These are phyloP conservation scores for Heliornis fulica DNA, from an alignment of 2,113 vertebrate species.

Conservation along the genomic window DNA sequence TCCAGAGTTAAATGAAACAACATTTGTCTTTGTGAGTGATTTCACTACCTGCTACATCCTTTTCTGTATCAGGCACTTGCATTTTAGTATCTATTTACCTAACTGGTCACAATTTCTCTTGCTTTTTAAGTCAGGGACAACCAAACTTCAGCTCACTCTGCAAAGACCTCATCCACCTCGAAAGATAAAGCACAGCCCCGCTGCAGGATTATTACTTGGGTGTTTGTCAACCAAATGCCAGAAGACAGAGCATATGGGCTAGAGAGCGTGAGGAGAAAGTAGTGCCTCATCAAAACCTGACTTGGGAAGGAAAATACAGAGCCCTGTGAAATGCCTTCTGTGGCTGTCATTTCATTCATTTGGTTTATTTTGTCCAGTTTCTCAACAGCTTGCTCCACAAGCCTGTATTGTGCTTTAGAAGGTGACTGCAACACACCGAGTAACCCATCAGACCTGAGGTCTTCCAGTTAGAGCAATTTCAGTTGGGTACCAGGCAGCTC, in stretches of 20 bases:
- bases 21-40: neutral
- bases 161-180: neutral
- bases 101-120: neutral
- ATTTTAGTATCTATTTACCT: neutral
- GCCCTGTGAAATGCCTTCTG: neutral
- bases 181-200: neutral
- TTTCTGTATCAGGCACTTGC: neutral
- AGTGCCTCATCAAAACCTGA: neutral
- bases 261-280: neutral
- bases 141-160: neutral
- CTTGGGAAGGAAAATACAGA: fast-evolving
- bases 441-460: fast-evolving
- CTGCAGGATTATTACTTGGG: neutral
- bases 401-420: neutral
- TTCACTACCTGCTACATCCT: neutral
- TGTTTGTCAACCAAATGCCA: neutral
- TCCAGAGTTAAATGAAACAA: neutral
- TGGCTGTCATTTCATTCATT: neutral
- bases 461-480: fast-evolving
- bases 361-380: neutral
- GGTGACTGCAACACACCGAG: fast-evolving
- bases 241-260: fast-evolving
- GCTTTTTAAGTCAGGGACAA: neutral
- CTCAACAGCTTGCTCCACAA: neutral
- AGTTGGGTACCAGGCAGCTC: neutral